Conservation (phyloP, 1,140 invertebrate genomes). For the Bombus terrestris region DNA sequence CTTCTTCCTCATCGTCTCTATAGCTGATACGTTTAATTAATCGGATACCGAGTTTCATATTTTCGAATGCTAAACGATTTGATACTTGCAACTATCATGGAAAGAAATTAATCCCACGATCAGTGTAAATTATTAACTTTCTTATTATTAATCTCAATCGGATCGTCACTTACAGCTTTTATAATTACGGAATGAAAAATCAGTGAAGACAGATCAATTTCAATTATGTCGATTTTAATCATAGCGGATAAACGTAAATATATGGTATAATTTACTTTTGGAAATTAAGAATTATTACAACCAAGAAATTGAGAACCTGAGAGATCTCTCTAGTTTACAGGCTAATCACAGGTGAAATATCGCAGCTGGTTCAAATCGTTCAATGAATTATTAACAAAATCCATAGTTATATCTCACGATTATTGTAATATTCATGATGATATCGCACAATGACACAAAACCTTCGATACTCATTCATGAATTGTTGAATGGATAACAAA, state of each 20-base stretch:
- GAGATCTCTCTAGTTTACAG: not conserved
- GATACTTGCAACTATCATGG: not conserved
- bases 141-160: not conserved
- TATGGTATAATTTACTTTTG: not conserved
- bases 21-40: constrained; percentile 64
- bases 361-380: too few relatives aligned
- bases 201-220: not conserved
- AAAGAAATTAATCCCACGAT: not conserved
- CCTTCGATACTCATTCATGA: not conserved
- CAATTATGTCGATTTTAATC: not conserved
- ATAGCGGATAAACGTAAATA: not conserved
- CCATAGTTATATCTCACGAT: not conserved
- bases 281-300: not conserved
- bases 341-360: too few relatives aligned
- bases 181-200: not conserved
- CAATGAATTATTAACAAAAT: not conserved
- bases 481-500: not conserved
- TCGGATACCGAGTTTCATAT: constrained; percentile 69
- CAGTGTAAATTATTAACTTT: not conserved
- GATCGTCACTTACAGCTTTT: too few relatives aligned
- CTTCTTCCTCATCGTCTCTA: constrained; percentile 15
- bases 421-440: not conserved
- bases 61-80: not conserved
- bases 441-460: not conserved
- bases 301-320: not conserved